Evolutionary conservation across 2,888 invertebrate species (phyloP).

Genomic region (Pollenia labialis): DNA sequence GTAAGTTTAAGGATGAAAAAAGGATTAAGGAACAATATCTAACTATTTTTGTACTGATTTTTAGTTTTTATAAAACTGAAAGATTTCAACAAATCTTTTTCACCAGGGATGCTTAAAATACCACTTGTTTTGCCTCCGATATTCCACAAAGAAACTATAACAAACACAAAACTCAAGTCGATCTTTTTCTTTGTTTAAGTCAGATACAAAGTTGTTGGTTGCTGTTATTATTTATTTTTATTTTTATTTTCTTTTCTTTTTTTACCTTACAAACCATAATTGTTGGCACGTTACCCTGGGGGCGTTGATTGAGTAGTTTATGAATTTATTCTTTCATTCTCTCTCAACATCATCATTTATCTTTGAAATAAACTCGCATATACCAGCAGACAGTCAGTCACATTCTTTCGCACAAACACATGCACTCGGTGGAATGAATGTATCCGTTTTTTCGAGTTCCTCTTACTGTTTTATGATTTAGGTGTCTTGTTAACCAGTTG

Average conservation of each 20-base stretch:
- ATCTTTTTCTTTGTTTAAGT: slow-evolving; percentile 48
- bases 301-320: slow-evolving; percentile 75
- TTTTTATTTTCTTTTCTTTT: slow-evolving; percentile 6
- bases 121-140: slow-evolving; percentile 17
- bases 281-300: slow-evolving; percentile 74
- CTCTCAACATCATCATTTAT: slow-evolving; percentile 71
- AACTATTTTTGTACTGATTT: no score
- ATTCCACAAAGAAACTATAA: slow-evolving; percentile 8
- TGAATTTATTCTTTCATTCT: slow-evolving; percentile 70
- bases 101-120: not conserved
- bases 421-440: slow-evolving; percentile 5
- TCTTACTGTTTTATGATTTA: slow-evolving; percentile 54
- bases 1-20: no score
- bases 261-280: slow-evolving; percentile 58
- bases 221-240: not conserved
- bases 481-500: slow-evolving; percentile 69
- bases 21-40: no score
- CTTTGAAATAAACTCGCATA: slow-evolving; percentile 36
- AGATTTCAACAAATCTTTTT: not conserved
- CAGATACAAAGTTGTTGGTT: slow-evolving; percentile 33
- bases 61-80: no score
- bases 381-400: slow-evolving; percentile 31
- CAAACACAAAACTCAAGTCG: not conserved
- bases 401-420: not conserved
- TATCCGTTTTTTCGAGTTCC: slow-evolving; percentile 8